Base-by-base conservation (phyloP, 2,113 vertebrate species). In the Phrynosoma platyrhinos region DNA sequence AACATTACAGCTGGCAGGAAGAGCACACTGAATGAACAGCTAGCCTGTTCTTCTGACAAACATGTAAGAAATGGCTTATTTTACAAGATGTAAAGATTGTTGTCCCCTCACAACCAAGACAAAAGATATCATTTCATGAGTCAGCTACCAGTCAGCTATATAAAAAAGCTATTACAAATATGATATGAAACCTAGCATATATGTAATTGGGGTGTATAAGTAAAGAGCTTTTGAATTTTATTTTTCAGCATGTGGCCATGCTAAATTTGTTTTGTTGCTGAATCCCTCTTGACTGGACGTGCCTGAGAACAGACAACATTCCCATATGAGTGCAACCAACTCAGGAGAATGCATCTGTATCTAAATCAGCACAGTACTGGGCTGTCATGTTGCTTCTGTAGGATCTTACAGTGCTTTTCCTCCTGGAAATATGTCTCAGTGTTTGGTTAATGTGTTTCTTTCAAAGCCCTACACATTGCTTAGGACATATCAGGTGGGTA, bases 301-400 rank as follows among this genome's bases (percentile, higher is more conserved):
- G 40, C 18, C 52, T 78, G 75, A 12, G 42, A 86, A 79, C 30
- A 69, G 77, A 79, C 62, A 79, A 68, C 84, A 86, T 86, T 71
- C 76, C 78, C n/a, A 83, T n/a, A 53, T 71, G 66, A 71, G n/a
- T 71, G 82, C 47, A 79, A 69, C 58, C 23, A 69, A 71, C 42
- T 71, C 32, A 71, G 55, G n/a, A 71, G 21, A 86, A 79, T 69
- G 30, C 23, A 79, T 18, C 32, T 71, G 42, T 86, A 66, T 81
- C 78, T 36, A 74, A 74, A 77, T 91, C 84, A 88, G 86, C 83
- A 80, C n/a, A 36, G 42, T 84, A 21, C n/a, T 89, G 62, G 90
- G 36, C 77, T 90, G 79, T 89, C 64, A 32, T 30, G 30, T 36
- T 66, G 68, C 18, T 85, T 92, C 40, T 21, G 83, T 66, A 82